Conservation (phyloP, 2,113 vertebrate genomes). For the Plecotus auritus region DNA sequence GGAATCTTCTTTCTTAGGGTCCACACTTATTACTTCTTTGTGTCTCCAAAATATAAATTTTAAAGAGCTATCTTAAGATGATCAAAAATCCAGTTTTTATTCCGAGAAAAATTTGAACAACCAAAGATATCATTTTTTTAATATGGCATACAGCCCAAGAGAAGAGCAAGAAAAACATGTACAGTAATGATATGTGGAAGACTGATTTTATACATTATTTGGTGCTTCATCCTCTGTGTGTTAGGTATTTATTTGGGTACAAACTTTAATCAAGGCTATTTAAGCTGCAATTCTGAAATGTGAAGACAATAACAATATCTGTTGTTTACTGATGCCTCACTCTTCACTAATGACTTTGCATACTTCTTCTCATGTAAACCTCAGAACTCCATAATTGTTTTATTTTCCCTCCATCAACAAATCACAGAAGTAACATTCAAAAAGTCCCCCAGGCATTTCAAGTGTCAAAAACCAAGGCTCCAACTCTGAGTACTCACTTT, state of each 20-base stretch:
- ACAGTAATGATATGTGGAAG: background rate
- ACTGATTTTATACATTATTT: background rate
- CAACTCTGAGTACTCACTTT: background rate
- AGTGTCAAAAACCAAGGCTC: background rate
- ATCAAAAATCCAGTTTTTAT: conserved; percentile 41
- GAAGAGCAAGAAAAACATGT: background rate
- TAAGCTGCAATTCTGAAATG: background rate
- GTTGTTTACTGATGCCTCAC: background rate
- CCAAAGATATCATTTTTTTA: background rate
- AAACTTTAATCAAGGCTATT: background rate
- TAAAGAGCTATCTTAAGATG: conserved; percentile 36
- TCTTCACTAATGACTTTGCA: background rate
- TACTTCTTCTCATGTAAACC: background rate
- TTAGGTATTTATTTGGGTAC: background rate
- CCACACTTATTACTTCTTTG: background rate
- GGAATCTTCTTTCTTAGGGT: background rate
- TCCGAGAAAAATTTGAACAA: conserved; percentile 26
- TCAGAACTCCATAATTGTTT: background rate
- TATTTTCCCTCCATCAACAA: background rate
- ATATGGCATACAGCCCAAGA: background rate
- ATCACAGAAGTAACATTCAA: background rate
- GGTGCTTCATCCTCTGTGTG: background rate
- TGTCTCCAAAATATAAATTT: conserved; percentile 52
- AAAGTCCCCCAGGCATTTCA: background rate
- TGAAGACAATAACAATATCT: background rate